Base-by-base conservation (phyloP, 2,113 vertebrate species). In the Puma concolor region DNA sequence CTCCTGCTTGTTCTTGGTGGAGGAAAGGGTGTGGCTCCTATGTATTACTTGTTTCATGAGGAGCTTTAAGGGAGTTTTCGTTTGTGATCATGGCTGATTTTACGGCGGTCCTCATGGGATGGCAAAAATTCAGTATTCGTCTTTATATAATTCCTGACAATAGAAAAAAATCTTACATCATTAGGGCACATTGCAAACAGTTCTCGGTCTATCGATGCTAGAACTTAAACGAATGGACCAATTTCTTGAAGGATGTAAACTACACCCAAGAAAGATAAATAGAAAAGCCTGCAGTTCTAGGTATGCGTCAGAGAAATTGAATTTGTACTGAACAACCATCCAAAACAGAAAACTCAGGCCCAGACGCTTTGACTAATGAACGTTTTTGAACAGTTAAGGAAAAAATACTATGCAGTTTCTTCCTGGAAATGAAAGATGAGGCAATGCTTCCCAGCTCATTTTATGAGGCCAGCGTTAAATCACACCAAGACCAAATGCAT, bases 241-340 rank as follows among this genome's bases (percentile, higher is more conserved):
- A 44, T 91, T 91, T 96, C 54, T 83, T 88, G 33, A 88, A 96
- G 93, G 63, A 50, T 2, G 41, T 64, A 38, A 52, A 88, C 44
- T 50, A 3, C 27, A 44, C 60, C 66, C 29, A 92, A 72, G 60
- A 93, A 97, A 82, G 85, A 91, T 96, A 93, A 74, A 44, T 41
- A 86, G 66, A 9, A 79, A 25, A 83, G 69, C 9, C 77, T 36
- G 41, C 71, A 60, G 27, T 29, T 38, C 3, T 63, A 7, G 54
- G 8, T 52, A 29, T 54, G 8, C 66, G 23, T 93, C 85, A 79
- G 82, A 71, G 31, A 84, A 91, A 64, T 27, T 71, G 63, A 76
- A 41, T 83, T 94, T 95, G 12, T 81, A 82, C 13, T 92, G 76
- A 89, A 87, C 93, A 77, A 60, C 19, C 2, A 25, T 64, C 71